A percentile compares a stretch with the other conserved stretches of the same genome.
These are phyloP conservation scores for Strigamia transsilvanica DNA, from an alignment of 2,888 invertebrate species.

Conservation along the genomic window DNA sequence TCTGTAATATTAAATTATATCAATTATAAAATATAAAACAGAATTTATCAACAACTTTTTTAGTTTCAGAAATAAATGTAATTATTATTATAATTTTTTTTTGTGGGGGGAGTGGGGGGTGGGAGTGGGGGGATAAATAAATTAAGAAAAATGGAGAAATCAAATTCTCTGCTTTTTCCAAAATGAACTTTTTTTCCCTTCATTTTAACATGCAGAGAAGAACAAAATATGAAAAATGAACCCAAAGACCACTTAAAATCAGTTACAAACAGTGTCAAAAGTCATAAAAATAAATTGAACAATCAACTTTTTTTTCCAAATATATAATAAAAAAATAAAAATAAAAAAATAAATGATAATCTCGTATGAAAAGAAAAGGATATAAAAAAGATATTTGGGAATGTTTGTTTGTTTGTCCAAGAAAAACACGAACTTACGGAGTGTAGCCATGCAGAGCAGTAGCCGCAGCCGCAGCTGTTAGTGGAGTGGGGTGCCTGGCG, in stretches of 20 bases:
- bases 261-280: neutral
- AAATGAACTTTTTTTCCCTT: neutral
- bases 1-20: too few species aligned
- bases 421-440: slow-evolving; percentile 75
- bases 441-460: slow-evolving; percentile 84
- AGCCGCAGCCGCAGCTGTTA: slow-evolving; percentile 74
- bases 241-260: neutral
- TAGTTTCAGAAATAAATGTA: too few species aligned
- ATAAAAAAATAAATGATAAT: neutral
- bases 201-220: slow-evolving; percentile 11
- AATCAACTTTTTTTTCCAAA: neutral
- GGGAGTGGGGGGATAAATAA: neutral
- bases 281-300: neutral
- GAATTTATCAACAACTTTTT: too few species aligned
- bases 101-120: too few species aligned
- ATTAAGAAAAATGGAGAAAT: neutral
- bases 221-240: slow-evolving; percentile 35
- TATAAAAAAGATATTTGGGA: neutral
- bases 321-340: neutral
- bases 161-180: neutral
- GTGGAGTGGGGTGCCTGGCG: slow-evolving; percentile 72
- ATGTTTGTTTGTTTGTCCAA: slow-evolving; percentile 32
- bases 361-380: neutral
- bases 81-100: too few species aligned
- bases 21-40: too few species aligned